Evolutionary conservation across 1,140 invertebrate species (phyloP).

Genomic region (Drosophila equinoxialis): DNA sequence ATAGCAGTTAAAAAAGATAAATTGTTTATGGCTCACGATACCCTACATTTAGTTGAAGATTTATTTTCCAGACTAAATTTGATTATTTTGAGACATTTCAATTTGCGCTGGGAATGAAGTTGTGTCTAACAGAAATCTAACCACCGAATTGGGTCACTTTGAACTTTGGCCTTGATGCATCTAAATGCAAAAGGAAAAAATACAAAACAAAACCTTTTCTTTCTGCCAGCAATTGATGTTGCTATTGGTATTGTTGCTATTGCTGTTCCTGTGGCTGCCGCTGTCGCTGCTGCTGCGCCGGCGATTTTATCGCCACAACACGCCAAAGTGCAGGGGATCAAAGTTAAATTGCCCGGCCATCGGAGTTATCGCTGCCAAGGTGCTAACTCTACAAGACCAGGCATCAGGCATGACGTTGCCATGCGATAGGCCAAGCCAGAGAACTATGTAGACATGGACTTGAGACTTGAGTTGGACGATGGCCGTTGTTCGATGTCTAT

Average conservation of each 20-base stretch:
- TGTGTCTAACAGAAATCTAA: slow-evolving; percentile 40
- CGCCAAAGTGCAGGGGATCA: slow-evolving; percentile 76
- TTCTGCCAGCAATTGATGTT: slow-evolving; percentile 32
- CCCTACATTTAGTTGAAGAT: background rate
- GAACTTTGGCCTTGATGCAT: slow-evolving; percentile 72
- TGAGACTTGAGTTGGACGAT: background rate
- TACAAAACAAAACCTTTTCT: slow-evolving; percentile 22
- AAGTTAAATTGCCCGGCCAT: slow-evolving; percentile 66
- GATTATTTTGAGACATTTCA: slow-evolving; percentile 46
- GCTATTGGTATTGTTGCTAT: slow-evolving; percentile 5
- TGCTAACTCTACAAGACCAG: slow-evolving; percentile 27
- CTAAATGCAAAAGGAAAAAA: slow-evolving; percentile 40
- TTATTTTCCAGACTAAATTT: slow-evolving; percentile 14
- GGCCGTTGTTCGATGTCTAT: slow-evolving; percentile 65
- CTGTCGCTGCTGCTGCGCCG: background rate
- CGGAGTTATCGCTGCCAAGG: slow-evolving; percentile 43
- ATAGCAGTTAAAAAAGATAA: too few species aligned
- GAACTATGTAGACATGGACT: slow-evolving; percentile 73
- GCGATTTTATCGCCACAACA: slow-evolving; percentile 72
- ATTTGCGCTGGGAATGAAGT: slow-evolving; percentile 69
- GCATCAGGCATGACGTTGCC: slow-evolving; percentile 36
- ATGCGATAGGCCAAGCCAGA: slow-evolving; percentile 49
- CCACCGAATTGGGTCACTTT: slow-evolving; percentile 76
- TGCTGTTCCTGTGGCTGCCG: slow-evolving; percentile 12
- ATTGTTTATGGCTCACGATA: slow-evolving; percentile 7